phyloP scores from a whole-genome alignment of 2,113 vertebrate species.

The Sturnira hondurensis region DNA sequence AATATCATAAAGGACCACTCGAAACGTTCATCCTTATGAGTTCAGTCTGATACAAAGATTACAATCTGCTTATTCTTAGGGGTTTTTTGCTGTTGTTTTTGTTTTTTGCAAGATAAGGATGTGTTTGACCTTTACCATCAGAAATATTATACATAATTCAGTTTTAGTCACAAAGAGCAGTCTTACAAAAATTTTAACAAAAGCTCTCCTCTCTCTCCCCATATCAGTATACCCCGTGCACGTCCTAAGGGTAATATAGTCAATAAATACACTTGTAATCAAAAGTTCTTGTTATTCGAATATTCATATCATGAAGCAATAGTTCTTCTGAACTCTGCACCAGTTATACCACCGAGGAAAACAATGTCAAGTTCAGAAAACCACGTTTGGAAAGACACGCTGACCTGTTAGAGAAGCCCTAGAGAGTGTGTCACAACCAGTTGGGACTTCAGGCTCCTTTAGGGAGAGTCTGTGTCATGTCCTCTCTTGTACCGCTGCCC shows the following conservation, averaged over 20 bases:
- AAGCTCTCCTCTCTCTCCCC: background rate
- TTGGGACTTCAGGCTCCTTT: background rate
- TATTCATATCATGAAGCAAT: background rate
- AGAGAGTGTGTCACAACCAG: background rate
- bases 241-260: background rate
- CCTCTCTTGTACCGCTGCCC: background rate
- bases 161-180: slow-evolving; percentile 11
- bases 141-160: background rate
- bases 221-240: background rate
- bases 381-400: background rate
- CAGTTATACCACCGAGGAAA: background rate
- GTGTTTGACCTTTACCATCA: background rate
- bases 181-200: background rate
- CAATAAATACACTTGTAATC: no score
- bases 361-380: background rate
- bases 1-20: slow-evolving; percentile 37
- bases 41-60: background rate
- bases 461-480: background rate
- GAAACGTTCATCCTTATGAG: background rate
- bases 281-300: background rate
- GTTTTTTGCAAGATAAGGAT: background rate
- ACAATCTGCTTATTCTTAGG: background rate
- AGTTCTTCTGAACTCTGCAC: background rate
- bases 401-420: background rate
- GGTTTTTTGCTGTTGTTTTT: background rate